phyloP scores from a whole-genome alignment of 2,113 vertebrate species.

The human region DNA sequence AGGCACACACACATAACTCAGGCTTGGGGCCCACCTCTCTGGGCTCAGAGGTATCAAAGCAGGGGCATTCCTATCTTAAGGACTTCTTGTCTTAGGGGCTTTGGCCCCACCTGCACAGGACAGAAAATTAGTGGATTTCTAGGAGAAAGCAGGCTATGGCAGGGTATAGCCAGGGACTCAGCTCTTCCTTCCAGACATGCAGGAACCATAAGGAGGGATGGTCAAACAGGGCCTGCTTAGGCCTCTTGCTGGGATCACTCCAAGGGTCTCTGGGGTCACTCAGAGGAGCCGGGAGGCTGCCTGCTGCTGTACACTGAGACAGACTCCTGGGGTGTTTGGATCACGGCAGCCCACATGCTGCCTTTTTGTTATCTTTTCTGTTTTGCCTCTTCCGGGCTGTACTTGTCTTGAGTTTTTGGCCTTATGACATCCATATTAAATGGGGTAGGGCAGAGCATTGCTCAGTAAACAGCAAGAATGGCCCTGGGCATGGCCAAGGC shows the following conservation, averaged over 20 bases:
- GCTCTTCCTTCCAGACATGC: not conserved
- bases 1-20: not conserved
- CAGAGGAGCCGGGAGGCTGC: not conserved
- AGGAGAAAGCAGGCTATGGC: too few relatives aligned
- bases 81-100: not conserved
- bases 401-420: not conserved
- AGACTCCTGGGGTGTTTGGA: not conserved
- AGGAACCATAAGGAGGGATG: not conserved
- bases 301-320: not conserved
- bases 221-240: not conserved
- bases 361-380: not conserved
- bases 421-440: not conserved
- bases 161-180: not conserved
- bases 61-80: not conserved
- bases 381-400: not conserved
- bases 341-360: too few relatives aligned
- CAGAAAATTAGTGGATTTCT: not conserved
- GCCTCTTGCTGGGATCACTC: not conserved
- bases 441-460: not conserved
- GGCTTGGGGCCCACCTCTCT: not conserved
- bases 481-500: not conserved
- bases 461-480: not conserved
- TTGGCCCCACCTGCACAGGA: not conserved
- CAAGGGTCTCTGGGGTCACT: not conserved
- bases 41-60: not conserved